Conservation (phyloP, 2,797 vertebrate species). For the Kryptopterus vitreolus region DNA sequence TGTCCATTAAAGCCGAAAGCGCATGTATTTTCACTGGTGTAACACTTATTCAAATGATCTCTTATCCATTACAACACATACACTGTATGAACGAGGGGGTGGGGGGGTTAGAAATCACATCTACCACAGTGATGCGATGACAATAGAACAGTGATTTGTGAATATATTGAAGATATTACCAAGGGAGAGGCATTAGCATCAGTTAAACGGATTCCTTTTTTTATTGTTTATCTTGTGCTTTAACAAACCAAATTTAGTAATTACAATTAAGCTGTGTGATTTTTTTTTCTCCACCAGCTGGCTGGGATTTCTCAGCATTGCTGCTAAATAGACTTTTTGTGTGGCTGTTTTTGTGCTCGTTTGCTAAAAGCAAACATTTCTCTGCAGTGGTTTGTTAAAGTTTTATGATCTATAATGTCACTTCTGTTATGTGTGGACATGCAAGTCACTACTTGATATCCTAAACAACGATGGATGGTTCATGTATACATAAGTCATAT, state of each 20-base stretch:
- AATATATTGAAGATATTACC: not conserved
- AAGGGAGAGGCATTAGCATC: not conserved
- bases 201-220: not conserved
- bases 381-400: not conserved
- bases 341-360: not conserved
- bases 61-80: not conserved
- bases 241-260: not conserved
- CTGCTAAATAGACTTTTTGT: not conserved
- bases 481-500: not conserved
- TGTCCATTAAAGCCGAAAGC: not conserved
- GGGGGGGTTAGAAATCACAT: not conserved
- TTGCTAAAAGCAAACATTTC: slow-evolving; percentile 10
- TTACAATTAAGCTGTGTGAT: not conserved
- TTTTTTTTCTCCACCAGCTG: not conserved
- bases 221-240: slow-evolving; percentile 2
- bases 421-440: no score
- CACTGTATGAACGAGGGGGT: no score
- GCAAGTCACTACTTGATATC: not conserved
- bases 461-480: not conserved
- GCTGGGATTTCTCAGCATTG: not conserved
- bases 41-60: not conserved
- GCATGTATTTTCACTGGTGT: not conserved
- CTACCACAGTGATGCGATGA: no score
- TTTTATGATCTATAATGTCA: not conserved
- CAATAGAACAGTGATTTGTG: not conserved